phyloP scores from a whole-genome alignment of 2,888 invertebrate species.

The Notodonta ziczac region DNA sequence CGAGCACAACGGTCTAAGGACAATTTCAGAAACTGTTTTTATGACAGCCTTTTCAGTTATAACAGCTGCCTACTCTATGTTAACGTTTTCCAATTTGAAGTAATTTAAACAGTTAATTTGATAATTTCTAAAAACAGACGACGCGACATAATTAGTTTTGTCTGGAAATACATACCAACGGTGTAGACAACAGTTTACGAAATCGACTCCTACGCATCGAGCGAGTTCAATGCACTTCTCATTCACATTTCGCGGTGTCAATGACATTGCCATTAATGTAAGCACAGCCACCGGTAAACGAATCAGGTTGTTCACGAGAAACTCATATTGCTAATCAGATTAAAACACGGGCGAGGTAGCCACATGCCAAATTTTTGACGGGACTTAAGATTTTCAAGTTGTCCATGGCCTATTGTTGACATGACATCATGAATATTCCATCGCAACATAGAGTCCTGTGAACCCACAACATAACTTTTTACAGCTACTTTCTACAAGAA shows the following conservation, averaged over 20 bases:
- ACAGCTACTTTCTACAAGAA: no score
- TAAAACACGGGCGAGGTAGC: neutral
- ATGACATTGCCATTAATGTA: constrained; percentile 41
- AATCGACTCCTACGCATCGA: constrained; percentile 43
- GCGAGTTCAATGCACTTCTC: constrained; percentile 52
- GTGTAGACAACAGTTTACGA: constrained; percentile 9
- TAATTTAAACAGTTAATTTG: no score
- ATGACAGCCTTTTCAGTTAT: no score
- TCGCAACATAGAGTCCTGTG: no score
- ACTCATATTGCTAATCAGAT: constrained; percentile 2
- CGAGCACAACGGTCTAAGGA: no score
- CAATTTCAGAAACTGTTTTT: no score
- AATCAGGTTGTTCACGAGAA: constrained; percentile 10
- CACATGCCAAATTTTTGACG: neutral
- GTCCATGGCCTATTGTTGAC: no score
- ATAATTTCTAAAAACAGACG: no score
- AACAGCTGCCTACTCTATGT: no score
- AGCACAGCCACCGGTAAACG: constrained; percentile 8
- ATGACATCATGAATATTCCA: no score
- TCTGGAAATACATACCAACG: neutral
- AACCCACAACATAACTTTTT: no score
- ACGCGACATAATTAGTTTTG: neutral
- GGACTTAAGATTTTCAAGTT: neutral
- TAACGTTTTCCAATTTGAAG: no score
- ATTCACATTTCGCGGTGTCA: constrained; percentile 47